Conservation (phyloP, 2,797 vertebrate species). For the Gouania willdenowi region DNA sequence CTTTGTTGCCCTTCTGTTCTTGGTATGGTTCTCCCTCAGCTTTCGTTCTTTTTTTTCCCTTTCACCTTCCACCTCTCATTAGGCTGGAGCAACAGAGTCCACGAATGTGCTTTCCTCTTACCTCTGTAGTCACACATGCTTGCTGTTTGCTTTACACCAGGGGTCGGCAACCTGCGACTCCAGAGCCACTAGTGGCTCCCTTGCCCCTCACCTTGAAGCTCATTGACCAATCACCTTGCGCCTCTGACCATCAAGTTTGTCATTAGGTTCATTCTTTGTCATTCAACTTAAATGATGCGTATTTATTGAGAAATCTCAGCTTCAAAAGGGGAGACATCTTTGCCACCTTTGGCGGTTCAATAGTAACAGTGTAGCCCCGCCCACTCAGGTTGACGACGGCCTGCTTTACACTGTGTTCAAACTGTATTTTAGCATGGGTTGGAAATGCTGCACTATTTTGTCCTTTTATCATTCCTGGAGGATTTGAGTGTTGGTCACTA, state of each 20-base stretch:
- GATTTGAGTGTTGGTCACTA: slow-evolving; percentile 23
- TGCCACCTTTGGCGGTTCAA: no score
- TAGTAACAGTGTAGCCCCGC: no score
- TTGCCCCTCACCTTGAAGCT: no score
- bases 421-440: slow-evolving; percentile 16
- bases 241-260: no score
- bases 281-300: no score
- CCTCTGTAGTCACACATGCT: slow-evolving; percentile 27
- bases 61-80: slow-evolving; percentile 34
- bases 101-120: slow-evolving; percentile 24
- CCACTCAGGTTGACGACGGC: not conserved
- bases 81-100: slow-evolving; percentile 19
- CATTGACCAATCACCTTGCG: no score
- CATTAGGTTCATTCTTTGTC: no score
- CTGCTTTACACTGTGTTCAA: slow-evolving; percentile 23
- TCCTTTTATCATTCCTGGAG: slow-evolving; percentile 36
- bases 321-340: no score
- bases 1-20: slow-evolving; percentile 34
- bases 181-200: no score
- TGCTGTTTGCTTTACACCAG: slow-evolving; percentile 3
- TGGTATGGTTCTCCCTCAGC: slow-evolving; percentile 18
- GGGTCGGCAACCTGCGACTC: no score
- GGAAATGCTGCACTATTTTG: no score
- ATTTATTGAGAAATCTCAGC: no score
- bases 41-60: slow-evolving; percentile 12